Evolutionary conservation across 2,797 vertebrate species (phyloP), one percentile per base, ranked within the genome.

Genomic region (Loris lydekkerianus): DNA sequence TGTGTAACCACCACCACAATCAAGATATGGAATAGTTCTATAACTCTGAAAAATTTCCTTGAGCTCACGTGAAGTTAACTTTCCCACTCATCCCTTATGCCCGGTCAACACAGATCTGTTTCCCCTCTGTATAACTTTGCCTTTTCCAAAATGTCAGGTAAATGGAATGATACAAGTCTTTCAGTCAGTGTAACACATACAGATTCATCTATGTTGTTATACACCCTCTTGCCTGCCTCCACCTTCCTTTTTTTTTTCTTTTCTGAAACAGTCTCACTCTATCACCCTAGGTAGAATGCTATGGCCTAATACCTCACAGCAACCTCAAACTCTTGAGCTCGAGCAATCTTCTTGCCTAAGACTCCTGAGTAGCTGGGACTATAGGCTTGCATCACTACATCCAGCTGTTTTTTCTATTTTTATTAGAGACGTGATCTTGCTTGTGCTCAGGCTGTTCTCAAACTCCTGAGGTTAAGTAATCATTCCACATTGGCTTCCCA

Each of bases 131-230:
- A 13, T 69, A 81, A 49, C 78, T 75, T 86, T 73, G 31, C 61
- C 23, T 73, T 78, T 95, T 80, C 58, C 75, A 89, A 63, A 72
- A 84, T 88, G 9, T 58, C 67, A 49, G 78, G 53, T 77, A 70
- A 63, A 49, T 70, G 70, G 53, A 88, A 70, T 70, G 69, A 53
- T n/a, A 82, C 31, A 40, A 21, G 58, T 89, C 46, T 80, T 86
- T 17, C 40, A 67, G 3, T 69, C 40, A 77, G 25, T 20, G 34
- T 43, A 67, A 67, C 23, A n/a, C 49, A 43, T 15, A 80, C 15
- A n/a, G 65, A 67, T 49, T 86, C 60, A 58, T n/a, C n/a, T 27
- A 27, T 43, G 31, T 56, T 60, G 58, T 67, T n/a, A 8, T 29
- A 27, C 21, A 3, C 13, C 21, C n/a, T 10, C 43, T 40, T 49